A percentile compares a stretch with the other conserved stretches of the same genome.
phyloP scores from a whole-genome alignment of 2,797 vertebrate genomes.

The Tolypeutes matacus region DNA sequence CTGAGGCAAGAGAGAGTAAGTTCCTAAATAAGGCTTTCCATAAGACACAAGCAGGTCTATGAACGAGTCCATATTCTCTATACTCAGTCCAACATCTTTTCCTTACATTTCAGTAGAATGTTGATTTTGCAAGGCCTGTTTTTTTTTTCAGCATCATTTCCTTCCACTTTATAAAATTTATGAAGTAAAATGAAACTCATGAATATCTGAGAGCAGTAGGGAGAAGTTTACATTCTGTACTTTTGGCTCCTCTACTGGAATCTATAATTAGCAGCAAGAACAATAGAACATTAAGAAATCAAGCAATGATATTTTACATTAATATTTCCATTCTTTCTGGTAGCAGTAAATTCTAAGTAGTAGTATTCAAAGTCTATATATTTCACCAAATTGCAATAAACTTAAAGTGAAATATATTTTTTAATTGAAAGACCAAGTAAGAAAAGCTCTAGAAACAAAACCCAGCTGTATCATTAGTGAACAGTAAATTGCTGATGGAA shows the following conservation, averaged over 20 bases:
- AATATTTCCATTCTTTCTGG: conserved; percentile 79
- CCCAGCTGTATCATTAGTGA: conserved; percentile 80
- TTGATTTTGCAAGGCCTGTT: background rate
- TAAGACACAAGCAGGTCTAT: background rate
- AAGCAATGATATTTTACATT: conserved; percentile 76
- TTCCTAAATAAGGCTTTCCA: background rate
- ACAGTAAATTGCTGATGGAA: conserved; percentile 62
- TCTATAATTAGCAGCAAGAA: conserved; percentile 81
- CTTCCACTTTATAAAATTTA: conserved; percentile 28
- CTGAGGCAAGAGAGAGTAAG: background rate
- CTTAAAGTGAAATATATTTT: conserved; percentile 76
- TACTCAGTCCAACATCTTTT: background rate
- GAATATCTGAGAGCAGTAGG: background rate
- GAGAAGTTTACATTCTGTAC: conserved; percentile 7
- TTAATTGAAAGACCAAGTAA: conserved; percentile 69
- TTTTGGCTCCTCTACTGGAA: conserved; percentile 32
- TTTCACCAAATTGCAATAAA: conserved; percentile 83
- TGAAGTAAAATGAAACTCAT: conserved; percentile 49
- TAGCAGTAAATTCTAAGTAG: conserved; percentile 78
- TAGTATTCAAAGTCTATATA: conserved; percentile 71
- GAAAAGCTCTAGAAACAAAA: conserved; percentile 65
- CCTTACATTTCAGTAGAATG: background rate
- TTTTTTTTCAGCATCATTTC: background rate
- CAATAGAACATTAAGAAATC: conserved; percentile 84
- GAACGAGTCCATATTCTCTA: background rate